Percentiles rank a stretch among this genome's conserved stretches.
phyloP scores from a whole-genome alignment of 2,113 vertebrate species.

The Xiphophorus hellerii region DNA sequence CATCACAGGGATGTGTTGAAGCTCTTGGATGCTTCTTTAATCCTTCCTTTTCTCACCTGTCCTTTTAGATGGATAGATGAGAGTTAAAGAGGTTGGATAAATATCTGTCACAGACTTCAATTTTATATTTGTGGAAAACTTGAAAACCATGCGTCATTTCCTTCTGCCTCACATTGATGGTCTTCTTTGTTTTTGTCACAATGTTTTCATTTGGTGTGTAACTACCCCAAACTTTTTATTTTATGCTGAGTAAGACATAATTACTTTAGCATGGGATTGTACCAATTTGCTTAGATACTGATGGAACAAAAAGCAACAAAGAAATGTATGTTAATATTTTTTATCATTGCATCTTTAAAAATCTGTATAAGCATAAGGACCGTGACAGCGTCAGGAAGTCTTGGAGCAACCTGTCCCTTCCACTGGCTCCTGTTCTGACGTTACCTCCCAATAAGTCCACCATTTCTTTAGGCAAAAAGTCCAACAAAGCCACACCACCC shows the following conservation, averaged over 20 bases:
- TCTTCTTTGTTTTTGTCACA: too few species aligned
- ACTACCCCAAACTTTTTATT: too few species aligned
- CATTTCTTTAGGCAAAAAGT: constrained; percentile 82
- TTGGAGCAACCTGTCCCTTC: constrained; percentile 83
- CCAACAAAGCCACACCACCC: constrained; percentile 80
- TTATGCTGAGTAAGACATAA: too few species aligned
- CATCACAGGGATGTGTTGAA: too few species aligned
- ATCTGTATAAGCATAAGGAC: constrained; percentile 79
- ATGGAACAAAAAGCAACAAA: not conserved
- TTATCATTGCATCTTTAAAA: not conserved
- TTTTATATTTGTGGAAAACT: too few species aligned
- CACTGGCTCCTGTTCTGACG: constrained; percentile 71
- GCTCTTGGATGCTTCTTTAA: not conserved
- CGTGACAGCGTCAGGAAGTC: constrained; percentile 81
- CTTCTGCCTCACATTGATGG: too few species aligned
- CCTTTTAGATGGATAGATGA: not conserved
- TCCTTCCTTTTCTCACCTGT: too few species aligned
- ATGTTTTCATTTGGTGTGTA: too few species aligned
- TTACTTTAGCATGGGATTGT: too few species aligned
- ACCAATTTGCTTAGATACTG: not conserved
- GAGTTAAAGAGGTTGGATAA: too few species aligned
- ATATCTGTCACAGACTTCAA: too few species aligned
- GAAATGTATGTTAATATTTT: not conserved
- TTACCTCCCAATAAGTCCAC: constrained; percentile 76
- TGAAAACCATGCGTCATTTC: too few species aligned